A percentile compares a stretch with the other conserved stretches of the same genome.
Evolutionary conservation across 2,888 invertebrate species (phyloP).

Genomic region (Dendrolimus houi): DNA sequence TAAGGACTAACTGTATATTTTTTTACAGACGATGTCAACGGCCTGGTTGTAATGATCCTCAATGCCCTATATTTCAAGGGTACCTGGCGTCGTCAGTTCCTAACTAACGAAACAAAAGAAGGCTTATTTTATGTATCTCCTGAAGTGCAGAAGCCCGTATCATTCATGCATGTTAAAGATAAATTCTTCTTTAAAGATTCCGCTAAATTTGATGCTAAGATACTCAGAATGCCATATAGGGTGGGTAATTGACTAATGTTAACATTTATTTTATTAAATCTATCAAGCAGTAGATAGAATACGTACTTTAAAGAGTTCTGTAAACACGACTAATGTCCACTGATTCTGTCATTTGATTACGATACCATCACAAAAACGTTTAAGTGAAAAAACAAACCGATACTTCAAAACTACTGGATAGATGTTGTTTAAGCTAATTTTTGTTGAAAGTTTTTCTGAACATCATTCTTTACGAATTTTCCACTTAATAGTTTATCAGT

Average conservation of each 20-base stretch:
- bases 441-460: too few relatives aligned
- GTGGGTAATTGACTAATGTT: constrained; percentile 47
- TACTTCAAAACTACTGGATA: too few relatives aligned
- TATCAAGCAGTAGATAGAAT: too few relatives aligned
- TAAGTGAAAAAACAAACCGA: too few relatives aligned
- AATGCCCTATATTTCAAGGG: constrained; percentile 91
- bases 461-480: too few relatives aligned
- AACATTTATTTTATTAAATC: too few relatives aligned
- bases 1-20: not conserved
- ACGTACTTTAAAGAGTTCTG: too few relatives aligned
- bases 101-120: constrained; percentile 73
- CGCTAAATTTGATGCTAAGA: constrained; percentile 79
- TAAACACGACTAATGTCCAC: too few relatives aligned
- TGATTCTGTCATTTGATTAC: too few relatives aligned
- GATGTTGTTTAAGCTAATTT: too few relatives aligned
- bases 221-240: constrained; percentile 83
- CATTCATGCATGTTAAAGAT: constrained; percentile 83
- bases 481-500: too few relatives aligned
- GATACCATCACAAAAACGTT: too few relatives aligned
- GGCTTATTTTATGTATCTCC: constrained; percentile 78
- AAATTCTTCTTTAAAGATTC: constrained; percentile 81
- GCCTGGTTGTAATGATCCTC: constrained; percentile 80
- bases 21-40: constrained; percentile 72
- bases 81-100: constrained; percentile 83
- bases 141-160: constrained; percentile 55